Percentiles rank a stretch among this genome's conserved stretches.
Evolutionary conservation across 1,140 invertebrate genomes (phyloP).

Genomic region (Drosophila simulans): DNA sequence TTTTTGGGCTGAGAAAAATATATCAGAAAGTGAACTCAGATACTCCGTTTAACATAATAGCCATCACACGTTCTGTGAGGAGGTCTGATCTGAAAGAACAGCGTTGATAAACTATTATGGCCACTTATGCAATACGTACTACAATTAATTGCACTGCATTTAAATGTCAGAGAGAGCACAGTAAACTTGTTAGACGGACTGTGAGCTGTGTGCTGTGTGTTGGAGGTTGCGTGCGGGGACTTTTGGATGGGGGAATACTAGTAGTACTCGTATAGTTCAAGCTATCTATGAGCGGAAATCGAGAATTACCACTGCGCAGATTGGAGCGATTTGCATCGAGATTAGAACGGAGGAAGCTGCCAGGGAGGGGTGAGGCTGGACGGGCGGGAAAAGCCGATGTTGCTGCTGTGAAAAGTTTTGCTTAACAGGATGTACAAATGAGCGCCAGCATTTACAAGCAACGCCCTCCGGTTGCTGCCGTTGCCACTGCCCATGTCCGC

Average conservation of each 20-base stretch:
- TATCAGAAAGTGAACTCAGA: too few relatives aligned
- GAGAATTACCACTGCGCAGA: slow-evolving; percentile 82
- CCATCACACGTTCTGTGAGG: too few relatives aligned
- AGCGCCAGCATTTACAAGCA: slow-evolving; percentile 63
- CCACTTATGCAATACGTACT: slow-evolving; percentile 12
- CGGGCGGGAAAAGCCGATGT: too few relatives aligned
- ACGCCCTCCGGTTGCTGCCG: slow-evolving; percentile 52
- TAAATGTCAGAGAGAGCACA: slow-evolving; percentile 59
- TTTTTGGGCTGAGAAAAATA: not conserved
- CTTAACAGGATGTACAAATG: slow-evolving; percentile 78
- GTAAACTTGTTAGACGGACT: slow-evolving; percentile 54
- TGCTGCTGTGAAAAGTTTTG: slow-evolving; percentile 69
- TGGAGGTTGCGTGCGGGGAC: slow-evolving; percentile 24
- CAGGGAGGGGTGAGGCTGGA: slow-evolving; percentile 3
- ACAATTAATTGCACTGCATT: slow-evolving; percentile 68
- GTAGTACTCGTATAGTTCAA: slow-evolving; percentile 35
- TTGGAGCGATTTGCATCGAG: slow-evolving; percentile 78
- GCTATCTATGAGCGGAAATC: slow-evolving; percentile 81
- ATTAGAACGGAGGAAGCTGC: slow-evolving; percentile 74
- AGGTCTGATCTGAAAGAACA: not conserved
- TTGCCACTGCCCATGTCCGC: slow-evolving; percentile 18
- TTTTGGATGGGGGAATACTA: not conserved
- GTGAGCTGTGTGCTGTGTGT: slow-evolving; percentile 15
- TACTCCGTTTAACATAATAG: too few relatives aligned
- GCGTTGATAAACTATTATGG: not conserved